Evolutionary conservation across 2,888 invertebrate species (phyloP), one percentile per base, ranked within the genome.

Genomic region (Gasteruption jaculator): DNA sequence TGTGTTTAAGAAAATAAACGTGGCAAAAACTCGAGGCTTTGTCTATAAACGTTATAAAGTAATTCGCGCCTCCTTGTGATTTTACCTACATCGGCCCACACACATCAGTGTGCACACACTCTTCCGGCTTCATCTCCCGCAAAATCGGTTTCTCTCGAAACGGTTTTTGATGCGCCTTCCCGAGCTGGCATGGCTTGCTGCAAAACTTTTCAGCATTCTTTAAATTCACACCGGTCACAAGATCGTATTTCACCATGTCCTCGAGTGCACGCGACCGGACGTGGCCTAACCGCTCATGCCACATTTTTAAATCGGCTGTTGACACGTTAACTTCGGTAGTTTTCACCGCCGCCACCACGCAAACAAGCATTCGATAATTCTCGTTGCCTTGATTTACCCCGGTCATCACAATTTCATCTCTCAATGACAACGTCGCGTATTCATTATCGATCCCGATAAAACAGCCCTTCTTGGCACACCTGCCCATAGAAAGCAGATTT

Each of bases 281-380:
- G 41, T 50, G 49, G 4, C 47, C 51, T 7, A 49, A 20, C 7
- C 51, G 38, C 29, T 53, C 49, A 35, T 53, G 49, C 48, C 48
- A 52, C 25, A 12, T 39, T 30, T 42, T 35, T 12, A 40, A 14
- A 32, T 43, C 43, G 14, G 36, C 41, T 25, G 46, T 29, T 24
- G 44, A 40, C 18, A 37, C 41, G 20, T 47, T 47, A 18, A 38
- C 26, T 44, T 44, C 41, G 11, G 19, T 29, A 16, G 29, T 7
- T 14, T 47, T 35, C 34, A 7, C 38, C 22, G 41, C 38, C 31
- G 12, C 15, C 37, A 33, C 36, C 33, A 44, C 46, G 24, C 46
- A 41, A 21, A 47, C 44, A 24, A 47, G 43, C 46, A 47, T 47
- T 19, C 16, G 40, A 34, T 47, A 47, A 34, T 41, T 47, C 26